Conservation (phyloP, 2,888 invertebrate species). For the Volucella bombylans region DNA sequence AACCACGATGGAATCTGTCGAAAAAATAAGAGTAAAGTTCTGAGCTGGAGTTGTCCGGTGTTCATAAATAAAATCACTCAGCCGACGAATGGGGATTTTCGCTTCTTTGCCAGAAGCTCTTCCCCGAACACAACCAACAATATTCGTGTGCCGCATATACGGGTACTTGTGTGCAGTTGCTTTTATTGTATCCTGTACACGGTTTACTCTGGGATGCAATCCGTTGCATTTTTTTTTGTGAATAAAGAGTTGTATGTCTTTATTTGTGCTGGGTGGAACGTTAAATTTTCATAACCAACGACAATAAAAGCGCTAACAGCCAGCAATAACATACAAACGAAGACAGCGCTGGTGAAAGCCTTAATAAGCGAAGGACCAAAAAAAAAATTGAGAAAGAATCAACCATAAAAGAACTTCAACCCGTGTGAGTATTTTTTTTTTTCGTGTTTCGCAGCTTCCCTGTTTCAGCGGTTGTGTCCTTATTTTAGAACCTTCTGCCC, state of each 20-base stretch:
- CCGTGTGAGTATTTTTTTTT: constrained; percentile 23
- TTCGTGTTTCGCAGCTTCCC: neutral
- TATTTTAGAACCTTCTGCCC: constrained; percentile 38
- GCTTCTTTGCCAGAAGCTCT: constrained; percentile 6
- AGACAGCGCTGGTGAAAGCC: constrained; percentile 25
- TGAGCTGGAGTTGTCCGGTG: constrained; percentile 33
- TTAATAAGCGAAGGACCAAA: constrained; percentile 6
- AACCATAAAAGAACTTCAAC: constrained; percentile 24
- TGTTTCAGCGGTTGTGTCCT: constrained; percentile 35
- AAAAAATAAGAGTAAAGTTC: constrained; percentile 15
- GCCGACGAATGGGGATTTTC: constrained; percentile 50
- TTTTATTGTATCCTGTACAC: constrained; percentile 21
- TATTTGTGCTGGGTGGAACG: constrained; percentile 50
- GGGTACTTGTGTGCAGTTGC: constrained; percentile 27
- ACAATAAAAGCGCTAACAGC: constrained; percentile 70
- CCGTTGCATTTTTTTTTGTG: neutral
- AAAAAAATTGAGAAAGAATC: neutral
- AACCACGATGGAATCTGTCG: constrained; percentile 4
- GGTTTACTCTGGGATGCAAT: constrained; percentile 2
- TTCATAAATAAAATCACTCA: constrained; percentile 71
- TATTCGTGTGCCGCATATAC: constrained; percentile 6
- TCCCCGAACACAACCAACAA: neutral
- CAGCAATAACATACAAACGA: constrained; percentile 60
- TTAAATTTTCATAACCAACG: constrained; percentile 72
- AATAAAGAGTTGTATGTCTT: constrained; percentile 50